Evolutionary conservation across 2,797 vertebrate species (phyloP), one percentile per base, ranked within the genome.

Genomic region (Taeniopygia guttata): DNA sequence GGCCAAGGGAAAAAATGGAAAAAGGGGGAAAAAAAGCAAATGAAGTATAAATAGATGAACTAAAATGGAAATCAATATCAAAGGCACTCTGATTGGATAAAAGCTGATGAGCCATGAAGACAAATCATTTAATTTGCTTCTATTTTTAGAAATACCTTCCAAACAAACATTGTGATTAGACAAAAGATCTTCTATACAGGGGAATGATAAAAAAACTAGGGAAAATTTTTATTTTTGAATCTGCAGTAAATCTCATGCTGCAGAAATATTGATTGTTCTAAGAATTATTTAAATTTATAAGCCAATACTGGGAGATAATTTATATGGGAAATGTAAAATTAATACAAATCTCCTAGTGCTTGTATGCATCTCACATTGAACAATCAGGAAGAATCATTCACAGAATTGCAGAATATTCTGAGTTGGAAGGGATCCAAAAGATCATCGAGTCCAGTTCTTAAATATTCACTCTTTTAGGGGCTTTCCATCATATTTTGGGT

Each of bases 81-180:
- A 94, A 94, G 56, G 29, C 52, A 48, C 55, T 72, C 69, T 96
- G 87, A 89, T 93, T 94, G 94, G 43, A 64, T 56, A 94, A 86
- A 93, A 91, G 52, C 45, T 86, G 85, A 70, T 91, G 83, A 95
- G 46, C 54, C 14, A 7, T 54, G 25, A 96, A 91, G 52, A 86
- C 42, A 90, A 95, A 87, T 89, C 0, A 3, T 89, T 96, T 86
- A 63, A 96, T 93, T 94, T 87, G 36, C 27, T 90, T 80, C 93
- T 92, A 72, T 89, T 89, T 86, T 95, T 95, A 90, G 64, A 38
- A 66, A 74, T 72, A 76, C 13, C 43, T 94, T 93, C 19, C 49
- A 88, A 84, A 94, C 48, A 96, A 91, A 88, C 42, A 79, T 10
- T 60, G 25, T 93, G 77, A 95, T 95, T 93, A 94, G 27, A 63